Conservation (phyloP, 1,140 invertebrate genomes). For the Lasaia peninsularis region DNA sequence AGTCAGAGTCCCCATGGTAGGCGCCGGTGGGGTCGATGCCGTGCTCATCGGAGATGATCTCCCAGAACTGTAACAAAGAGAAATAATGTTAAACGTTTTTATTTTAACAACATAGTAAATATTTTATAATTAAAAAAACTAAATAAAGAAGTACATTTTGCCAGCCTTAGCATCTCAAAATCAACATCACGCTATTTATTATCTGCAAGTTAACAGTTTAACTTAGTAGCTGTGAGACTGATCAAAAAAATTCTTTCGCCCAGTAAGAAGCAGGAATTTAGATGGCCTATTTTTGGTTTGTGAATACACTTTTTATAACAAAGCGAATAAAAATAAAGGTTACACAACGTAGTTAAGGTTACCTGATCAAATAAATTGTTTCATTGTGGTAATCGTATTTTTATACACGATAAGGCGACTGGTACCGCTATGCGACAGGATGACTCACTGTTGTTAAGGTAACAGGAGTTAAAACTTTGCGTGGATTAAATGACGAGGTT, state of each 20-base stretch:
- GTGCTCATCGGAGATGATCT: constrained; percentile 94
- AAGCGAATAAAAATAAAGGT: background rate
- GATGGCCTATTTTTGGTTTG: background rate
- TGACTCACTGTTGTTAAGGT: constrained; percentile 35
- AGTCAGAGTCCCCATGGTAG: constrained; percentile 89
- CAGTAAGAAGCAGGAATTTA: background rate
- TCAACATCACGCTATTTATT: no score
- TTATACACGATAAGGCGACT: constrained; percentile 14
- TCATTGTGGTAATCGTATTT: constrained; percentile 1
- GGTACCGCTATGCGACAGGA: constrained; percentile 21
- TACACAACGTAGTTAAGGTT: constrained; percentile 4
- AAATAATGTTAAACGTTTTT: constrained; percentile 11
- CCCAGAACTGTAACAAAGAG: constrained; percentile 89
- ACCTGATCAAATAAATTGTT: constrained; percentile 5
- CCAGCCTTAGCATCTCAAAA: no score
- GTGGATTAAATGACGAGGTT: constrained; percentile 31
- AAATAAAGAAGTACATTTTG: no score
- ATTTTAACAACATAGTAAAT: background rate
- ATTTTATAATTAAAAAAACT: no score
- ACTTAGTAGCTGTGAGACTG: no score
- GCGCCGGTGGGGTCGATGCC: constrained; percentile 90
- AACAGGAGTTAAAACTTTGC: constrained; percentile 34
- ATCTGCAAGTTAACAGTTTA: no score
- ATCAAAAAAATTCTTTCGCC: no score
- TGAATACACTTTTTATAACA: background rate